Evolutionary conservation across 2,888 invertebrate genomes (phyloP).

Genomic region (Dicranocentrus wangi): DNA sequence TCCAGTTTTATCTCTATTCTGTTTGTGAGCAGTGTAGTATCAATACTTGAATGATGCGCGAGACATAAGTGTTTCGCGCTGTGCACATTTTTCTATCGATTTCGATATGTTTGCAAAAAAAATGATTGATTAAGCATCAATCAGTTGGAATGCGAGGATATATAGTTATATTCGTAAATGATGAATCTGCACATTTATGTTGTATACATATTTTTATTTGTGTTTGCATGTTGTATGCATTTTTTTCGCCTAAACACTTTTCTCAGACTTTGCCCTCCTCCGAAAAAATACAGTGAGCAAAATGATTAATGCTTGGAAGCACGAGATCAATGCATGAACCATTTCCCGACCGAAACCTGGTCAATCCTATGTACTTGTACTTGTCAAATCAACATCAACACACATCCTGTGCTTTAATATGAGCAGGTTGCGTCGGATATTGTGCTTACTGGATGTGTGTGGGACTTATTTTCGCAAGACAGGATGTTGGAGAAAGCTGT

Average conservation of each 20-base stretch:
- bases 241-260: slow-evolving; percentile 2
- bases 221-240: neutral
- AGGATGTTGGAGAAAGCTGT: neutral
- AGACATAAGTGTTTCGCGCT: neutral
- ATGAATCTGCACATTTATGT: neutral
- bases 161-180: neutral
- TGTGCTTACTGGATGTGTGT: no score
- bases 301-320: slow-evolving; percentile 7
- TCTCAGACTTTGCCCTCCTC: slow-evolving; percentile 58
- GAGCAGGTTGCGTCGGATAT: neutral
- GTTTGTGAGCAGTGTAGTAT: neutral
- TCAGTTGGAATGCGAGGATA: neutral
- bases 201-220: neutral
- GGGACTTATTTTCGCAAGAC: no score
- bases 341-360: slow-evolving; percentile 6
- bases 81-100: neutral
- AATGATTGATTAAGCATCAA: neutral
- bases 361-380: neutral
- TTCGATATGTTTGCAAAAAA: neutral
- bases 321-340: slow-evolving; percentile 37
- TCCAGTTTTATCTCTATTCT: neutral
- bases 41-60: neutral
- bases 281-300: slow-evolving; percentile 25
- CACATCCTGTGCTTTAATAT: neutral
- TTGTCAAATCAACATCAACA: neutral